phyloP scores from a whole-genome alignment of 1,140 invertebrate genomes.

The Nixonia krombeini region DNA sequence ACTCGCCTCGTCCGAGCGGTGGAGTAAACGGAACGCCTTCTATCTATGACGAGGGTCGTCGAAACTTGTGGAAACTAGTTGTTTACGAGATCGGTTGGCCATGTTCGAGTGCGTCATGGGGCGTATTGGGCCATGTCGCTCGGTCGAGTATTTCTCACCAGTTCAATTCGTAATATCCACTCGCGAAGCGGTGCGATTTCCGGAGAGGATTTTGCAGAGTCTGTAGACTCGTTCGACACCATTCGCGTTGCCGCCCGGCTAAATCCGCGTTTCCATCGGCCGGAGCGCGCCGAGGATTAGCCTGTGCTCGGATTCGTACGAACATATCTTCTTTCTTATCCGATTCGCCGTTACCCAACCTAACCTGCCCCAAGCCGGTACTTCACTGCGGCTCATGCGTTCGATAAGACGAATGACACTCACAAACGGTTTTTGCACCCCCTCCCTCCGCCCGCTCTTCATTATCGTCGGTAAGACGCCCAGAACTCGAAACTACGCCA shows the following conservation, averaged over 20 bases:
- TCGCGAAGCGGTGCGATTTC: slow-evolving; percentile 21
- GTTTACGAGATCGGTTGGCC: no score
- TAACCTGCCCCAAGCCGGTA: neutral
- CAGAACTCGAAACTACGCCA: no score
- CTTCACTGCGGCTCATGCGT: slow-evolving; percentile 7
- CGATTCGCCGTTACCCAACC: slow-evolving; percentile 26
- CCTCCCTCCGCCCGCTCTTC: no score
- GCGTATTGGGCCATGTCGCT: no score
- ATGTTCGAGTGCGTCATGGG: no score
- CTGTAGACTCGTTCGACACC: slow-evolving; percentile 33
- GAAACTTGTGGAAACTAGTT: no score
- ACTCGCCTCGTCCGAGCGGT: no score
- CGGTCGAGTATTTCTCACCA: slow-evolving; percentile 7
- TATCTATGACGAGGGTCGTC: no score
- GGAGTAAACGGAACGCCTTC: no score
- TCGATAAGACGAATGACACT: slow-evolving; percentile 10
- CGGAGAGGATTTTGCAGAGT: slow-evolving; percentile 30
- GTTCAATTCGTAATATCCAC: slow-evolving; percentile 24
- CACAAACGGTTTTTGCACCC: no score
- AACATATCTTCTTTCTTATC: slow-evolving; percentile 23
- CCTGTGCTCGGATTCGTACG: slow-evolving; percentile 20
- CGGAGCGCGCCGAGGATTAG: slow-evolving; percentile 20
- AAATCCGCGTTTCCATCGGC: slow-evolving; percentile 32
- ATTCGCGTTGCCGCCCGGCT: slow-evolving; percentile 15
- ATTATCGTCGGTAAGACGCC: no score